Conservation (phyloP, 2,888 invertebrate genomes). For the Drosophila paracracens region DNA sequence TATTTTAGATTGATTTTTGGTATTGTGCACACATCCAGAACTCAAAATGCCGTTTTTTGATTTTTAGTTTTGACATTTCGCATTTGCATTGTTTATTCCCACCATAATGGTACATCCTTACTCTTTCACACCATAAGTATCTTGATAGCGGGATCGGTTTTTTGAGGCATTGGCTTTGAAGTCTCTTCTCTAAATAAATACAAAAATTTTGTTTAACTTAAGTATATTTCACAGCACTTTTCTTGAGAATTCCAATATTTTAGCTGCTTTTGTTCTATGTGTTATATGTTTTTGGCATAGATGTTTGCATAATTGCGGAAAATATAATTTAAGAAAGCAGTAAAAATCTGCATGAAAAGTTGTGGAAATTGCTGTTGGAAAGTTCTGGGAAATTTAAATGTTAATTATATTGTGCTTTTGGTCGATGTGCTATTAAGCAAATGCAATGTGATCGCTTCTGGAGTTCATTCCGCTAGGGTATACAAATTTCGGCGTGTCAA, state of each 20-base stretch:
- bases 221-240: background rate
- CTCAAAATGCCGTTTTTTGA: background rate
- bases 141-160: no score
- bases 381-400: background rate
- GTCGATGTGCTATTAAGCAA: background rate
- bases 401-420: background rate
- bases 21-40: background rate
- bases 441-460: background rate
- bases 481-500: background rate
- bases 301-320: background rate
- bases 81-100: background rate
- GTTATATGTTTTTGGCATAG: background rate
- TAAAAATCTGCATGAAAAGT: background rate
- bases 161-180: accelerated
- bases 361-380: background rate
- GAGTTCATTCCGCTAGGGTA: background rate
- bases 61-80: background rate
- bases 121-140: background rate
- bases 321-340: background rate
- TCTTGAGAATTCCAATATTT: background rate
- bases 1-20: background rate
- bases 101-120: background rate
- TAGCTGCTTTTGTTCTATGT: background rate
- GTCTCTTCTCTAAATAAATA: background rate
- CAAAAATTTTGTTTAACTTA: background rate